Evolutionary conservation across 1,140 invertebrate species (phyloP).

Genomic region (Chrysomallon squamiferum): DNA sequence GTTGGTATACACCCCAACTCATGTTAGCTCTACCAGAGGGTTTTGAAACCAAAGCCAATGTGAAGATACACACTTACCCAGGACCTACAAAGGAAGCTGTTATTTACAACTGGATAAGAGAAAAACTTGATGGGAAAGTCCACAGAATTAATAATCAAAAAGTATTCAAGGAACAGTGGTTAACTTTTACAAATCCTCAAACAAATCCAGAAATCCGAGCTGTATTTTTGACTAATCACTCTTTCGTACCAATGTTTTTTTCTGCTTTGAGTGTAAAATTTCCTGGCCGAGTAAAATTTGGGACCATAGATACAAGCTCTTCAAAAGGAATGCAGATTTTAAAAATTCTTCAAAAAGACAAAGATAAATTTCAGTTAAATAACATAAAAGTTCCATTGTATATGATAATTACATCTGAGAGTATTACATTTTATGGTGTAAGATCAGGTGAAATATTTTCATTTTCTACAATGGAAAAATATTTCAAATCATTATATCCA

Average conservation of each 20-base stretch:
- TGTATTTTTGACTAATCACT: slow-evolving; percentile 62
- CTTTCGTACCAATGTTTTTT: slow-evolving; percentile 64
- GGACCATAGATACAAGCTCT: slow-evolving; percentile 56
- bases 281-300: slow-evolving; percentile 67
- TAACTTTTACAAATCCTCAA: slow-evolving; percentile 33
- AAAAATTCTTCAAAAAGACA: slow-evolving; percentile 10
- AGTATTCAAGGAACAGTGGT: slow-evolving; percentile 54
- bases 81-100: slow-evolving; percentile 50
- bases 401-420: slow-evolving; percentile 64
- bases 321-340: slow-evolving; percentile 33
- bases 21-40: slow-evolving; percentile 66
- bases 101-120: slow-evolving; percentile 65
- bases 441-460: slow-evolving; percentile 62
- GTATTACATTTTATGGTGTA: slow-evolving; percentile 61
- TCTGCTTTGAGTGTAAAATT: slow-evolving; percentile 68
- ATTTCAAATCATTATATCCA: slow-evolving; percentile 64
- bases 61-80: slow-evolving; percentile 62
- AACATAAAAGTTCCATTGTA: slow-evolving; percentile 50
- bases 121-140: slow-evolving; percentile 63
- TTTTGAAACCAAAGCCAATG: slow-evolving; percentile 65
- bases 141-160: slow-evolving; percentile 47
- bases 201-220: slow-evolving; percentile 59
- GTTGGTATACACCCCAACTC: slow-evolving; percentile 63
- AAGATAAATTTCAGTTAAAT: background rate
- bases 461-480: slow-evolving; percentile 64